phyloP scores from a whole-genome alignment of 2,888 invertebrate genomes.

The Apodemia hepburni region DNA sequence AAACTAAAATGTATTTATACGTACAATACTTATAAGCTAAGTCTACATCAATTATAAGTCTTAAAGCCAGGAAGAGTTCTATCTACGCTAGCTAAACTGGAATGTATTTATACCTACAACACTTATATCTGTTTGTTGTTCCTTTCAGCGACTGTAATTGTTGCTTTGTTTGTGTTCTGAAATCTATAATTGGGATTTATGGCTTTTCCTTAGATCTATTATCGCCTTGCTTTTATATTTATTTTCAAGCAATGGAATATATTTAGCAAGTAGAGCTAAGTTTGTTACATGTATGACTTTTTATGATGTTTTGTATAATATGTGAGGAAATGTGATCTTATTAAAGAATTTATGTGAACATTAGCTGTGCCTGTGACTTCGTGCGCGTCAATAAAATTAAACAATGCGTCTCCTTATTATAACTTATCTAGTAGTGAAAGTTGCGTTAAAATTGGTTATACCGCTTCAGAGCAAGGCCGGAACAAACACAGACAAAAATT shows the following conservation, averaged over 20 bases:
- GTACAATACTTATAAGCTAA: not conserved
- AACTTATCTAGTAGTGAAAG: no score
- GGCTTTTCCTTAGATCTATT: constrained; percentile 8
- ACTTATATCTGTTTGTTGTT: constrained; percentile 1
- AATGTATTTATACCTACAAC: constrained; percentile 3
- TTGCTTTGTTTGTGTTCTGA: not conserved
- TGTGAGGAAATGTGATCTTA: no score
- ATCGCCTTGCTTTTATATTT: not conserved
- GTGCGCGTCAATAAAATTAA: no score
- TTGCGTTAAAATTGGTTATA: no score
- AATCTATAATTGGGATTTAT: constrained; percentile 5
- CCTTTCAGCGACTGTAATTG: constrained; percentile 2
- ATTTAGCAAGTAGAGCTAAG: not conserved
- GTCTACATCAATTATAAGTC: constrained; percentile 1
- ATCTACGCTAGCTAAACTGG: constrained; percentile 10
- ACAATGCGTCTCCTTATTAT: no score
- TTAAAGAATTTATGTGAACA: no score
- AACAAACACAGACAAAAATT: no score
- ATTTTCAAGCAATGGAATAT: not conserved
- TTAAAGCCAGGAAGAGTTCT: constrained; percentile 11
- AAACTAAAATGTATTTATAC: not conserved
- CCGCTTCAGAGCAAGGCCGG: no score
- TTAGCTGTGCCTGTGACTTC: no score
- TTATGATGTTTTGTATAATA: no score
- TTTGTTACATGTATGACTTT: not conserved